Evolutionary conservation across 1,140 invertebrate species (phyloP), one percentile per base, ranked within the genome.

Genomic region (Zaprionus lachaisei): DNA sequence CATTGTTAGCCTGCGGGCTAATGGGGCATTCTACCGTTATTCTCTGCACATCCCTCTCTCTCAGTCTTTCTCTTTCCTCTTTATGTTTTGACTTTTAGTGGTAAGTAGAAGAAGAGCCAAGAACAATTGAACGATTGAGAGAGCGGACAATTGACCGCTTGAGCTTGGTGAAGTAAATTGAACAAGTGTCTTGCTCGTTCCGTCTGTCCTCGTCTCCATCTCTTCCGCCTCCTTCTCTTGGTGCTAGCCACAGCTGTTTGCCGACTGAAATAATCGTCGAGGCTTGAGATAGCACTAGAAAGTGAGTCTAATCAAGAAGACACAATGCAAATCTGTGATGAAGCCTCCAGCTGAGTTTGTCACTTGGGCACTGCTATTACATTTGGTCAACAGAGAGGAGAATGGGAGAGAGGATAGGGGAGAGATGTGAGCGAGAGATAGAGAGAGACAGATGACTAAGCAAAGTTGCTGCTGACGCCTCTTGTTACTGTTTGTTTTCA

Each of bases 231-330:
- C 22, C 5, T 0, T 24, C 11, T 51, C 0, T 22, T 54, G 6
- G 9, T 24, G 11, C 20, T 62, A 64, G 34, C 63, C 63, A 31
- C 69, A 65, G 38, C 9, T 71, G 68, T 64, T 56, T 38, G 61
- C 15, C 44, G 28, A 56, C 51, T 37, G 26, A 37, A 17, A 54
- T 66, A 72, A 72, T 72, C 62, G 66, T 31, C 20, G 41, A 41
- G 34, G 28, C 63, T 72, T 22, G 15, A 57, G 38, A 9, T 47
- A 3, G 20, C 58, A 20, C 44, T 69, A 37, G 38, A 58, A 58
- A 64, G 72, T 64, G 58, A 63, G 57, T 60, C 72, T 70, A 70
- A 75, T 71, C 67, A 75, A 72, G 69, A 47, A 72, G 74, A 77
- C 28, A 72, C 74, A 66, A 64, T 54, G 69, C 47, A 71, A 57